Conservation (phyloP, 2,888 invertebrate species). For the Drosophila greeni region DNA sequence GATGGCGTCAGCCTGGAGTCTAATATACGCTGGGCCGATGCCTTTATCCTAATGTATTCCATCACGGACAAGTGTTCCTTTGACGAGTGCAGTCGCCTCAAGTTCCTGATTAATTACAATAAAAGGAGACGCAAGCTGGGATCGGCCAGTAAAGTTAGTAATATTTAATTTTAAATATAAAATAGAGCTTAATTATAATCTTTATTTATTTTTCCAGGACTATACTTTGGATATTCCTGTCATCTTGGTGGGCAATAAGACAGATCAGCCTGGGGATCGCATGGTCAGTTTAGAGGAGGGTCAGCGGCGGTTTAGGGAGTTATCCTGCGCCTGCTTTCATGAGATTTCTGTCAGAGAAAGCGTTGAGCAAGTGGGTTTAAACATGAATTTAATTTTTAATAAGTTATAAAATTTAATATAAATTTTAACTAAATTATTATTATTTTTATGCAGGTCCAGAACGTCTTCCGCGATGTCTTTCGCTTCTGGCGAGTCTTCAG, state of each 20-base stretch:
- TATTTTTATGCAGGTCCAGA: constrained; percentile 82
- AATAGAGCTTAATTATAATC: not conserved
- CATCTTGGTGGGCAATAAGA: constrained; percentile 90
- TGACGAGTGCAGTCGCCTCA: constrained; percentile 89
- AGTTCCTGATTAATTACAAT: constrained; percentile 90
- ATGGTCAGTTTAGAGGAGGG: constrained; percentile 90
- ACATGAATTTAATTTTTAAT: not conserved
- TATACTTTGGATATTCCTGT: constrained; percentile 85
- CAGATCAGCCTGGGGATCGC: constrained; percentile 87
- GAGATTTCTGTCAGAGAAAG: constrained; percentile 92
- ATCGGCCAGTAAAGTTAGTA: constrained; percentile 80
- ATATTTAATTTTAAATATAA: not conserved
- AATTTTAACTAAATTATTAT: not conserved
- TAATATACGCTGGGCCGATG: constrained; percentile 93
- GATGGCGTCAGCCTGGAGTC: constrained; percentile 86
- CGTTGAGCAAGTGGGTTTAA: constrained; percentile 84
- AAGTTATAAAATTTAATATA: not conserved
- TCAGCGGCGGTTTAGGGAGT: constrained; percentile 85
- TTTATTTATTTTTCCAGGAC: constrained; percentile 80
- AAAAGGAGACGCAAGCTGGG: constrained; percentile 85
- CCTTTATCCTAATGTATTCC: constrained; percentile 91
- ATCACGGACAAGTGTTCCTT: constrained; percentile 94
- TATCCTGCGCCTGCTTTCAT: constrained; percentile 90
- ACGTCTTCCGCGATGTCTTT: constrained; percentile 87
- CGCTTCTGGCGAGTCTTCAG: constrained; percentile 86